Percentiles rank a stretch among this genome's conserved stretches.
phyloP scores from a whole-genome alignment of 2,888 invertebrate species.

The Disparrhopalites patrizii region DNA sequence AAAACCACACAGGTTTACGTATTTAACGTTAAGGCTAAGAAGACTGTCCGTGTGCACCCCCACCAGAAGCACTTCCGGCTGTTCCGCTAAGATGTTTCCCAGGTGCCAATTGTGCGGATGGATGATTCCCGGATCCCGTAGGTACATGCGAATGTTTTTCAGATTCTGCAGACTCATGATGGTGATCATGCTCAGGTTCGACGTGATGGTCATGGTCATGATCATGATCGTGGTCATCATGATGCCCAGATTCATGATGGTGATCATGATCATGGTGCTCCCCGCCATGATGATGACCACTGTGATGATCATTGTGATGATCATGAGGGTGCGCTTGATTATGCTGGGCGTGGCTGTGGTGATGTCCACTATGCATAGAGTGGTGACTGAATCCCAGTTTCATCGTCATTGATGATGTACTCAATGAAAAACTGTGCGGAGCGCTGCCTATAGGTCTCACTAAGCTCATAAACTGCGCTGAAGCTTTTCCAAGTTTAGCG shows the following conservation, averaged over 20 bases:
- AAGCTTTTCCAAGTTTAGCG: too few relatives aligned
- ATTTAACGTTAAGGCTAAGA: too few relatives aligned
- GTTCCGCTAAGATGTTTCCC: background rate
- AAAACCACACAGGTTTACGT: too few relatives aligned
- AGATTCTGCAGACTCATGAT: background rate
- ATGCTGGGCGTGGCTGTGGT: too few relatives aligned
- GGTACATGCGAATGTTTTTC: background rate
- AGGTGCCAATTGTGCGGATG: background rate
- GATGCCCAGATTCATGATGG: slow-evolving; percentile 2
- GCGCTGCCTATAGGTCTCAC: too few relatives aligned
- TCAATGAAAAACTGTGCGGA: too few relatives aligned
- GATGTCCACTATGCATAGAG: too few relatives aligned
- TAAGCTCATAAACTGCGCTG: too few relatives aligned
- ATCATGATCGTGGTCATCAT: slow-evolving; percentile 12
- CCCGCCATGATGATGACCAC: background rate
- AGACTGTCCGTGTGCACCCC: background rate
- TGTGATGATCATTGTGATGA: background rate
- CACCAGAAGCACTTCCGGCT: background rate
- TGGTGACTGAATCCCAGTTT: too few relatives aligned
- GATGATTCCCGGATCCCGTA: background rate
- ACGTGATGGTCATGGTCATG: slow-evolving; percentile 4
- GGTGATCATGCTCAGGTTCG: background rate
- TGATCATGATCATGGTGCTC: slow-evolving; percentile 12
- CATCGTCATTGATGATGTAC: too few relatives aligned
- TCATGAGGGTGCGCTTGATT: too few relatives aligned